Percentiles rank a stretch among this genome's conserved stretches.
phyloP scores from a whole-genome alignment of 2,797 vertebrate species.

The Xiphophorus birchmanni region DNA sequence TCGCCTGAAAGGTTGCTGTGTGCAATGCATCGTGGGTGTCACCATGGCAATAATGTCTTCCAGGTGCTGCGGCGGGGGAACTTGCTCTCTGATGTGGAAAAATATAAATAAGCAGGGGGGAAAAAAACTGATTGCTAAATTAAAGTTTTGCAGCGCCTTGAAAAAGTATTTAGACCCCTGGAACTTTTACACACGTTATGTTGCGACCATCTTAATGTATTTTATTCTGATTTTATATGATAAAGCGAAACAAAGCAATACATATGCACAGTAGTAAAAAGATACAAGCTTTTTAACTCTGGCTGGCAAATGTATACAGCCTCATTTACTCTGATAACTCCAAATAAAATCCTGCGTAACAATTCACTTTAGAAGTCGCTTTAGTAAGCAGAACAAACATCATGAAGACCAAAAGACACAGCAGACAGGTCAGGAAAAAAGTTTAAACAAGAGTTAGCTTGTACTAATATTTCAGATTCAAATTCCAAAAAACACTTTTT shows the following conservation, averaged over 20 bases:
- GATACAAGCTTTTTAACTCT: neutral
- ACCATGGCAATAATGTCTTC: conserved; percentile 62
- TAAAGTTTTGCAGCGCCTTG: neutral
- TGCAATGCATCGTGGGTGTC: conserved; percentile 81
- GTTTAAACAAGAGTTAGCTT: neutral
- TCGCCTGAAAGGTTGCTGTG: conserved; percentile 84
- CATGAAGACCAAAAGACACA: neutral
- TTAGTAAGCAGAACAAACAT: neutral
- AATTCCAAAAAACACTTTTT: too few relatives aligned
- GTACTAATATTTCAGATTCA: too few relatives aligned
- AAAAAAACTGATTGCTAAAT: neutral
- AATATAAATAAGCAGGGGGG: neutral
- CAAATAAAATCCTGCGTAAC: neutral
- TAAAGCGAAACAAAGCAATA: neutral
- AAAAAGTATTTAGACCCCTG: neutral
- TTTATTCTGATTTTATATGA: neutral
- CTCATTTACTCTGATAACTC: neutral
- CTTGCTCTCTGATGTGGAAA: conserved; percentile 57
- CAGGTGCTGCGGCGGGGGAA: conserved; percentile 34
- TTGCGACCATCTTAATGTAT: neutral
- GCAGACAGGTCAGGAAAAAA: neutral
- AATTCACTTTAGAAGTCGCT: neutral
- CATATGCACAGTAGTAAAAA: neutral
- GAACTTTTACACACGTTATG: neutral
- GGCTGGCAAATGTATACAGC: neutral